Percentiles rank a stretch among this genome's conserved stretches.
phyloP scores from a whole-genome alignment of 2,888 invertebrate species.

The Poecilus cupreus region DNA sequence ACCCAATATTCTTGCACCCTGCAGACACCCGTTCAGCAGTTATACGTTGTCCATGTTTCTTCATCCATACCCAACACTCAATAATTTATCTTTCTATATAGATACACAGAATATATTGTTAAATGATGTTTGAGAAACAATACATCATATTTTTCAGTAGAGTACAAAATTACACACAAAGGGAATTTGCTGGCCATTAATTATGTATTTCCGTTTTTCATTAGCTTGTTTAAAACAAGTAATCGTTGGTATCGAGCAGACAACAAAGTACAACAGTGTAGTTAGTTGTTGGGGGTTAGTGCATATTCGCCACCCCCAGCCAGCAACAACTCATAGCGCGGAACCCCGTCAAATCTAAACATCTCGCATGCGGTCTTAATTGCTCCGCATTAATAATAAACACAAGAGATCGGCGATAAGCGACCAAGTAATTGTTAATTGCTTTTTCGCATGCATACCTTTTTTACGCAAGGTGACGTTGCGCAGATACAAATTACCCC shows the following conservation, averaged over 20 bases:
- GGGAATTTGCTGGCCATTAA: neutral
- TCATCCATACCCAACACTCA: no score
- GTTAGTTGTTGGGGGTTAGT: neutral
- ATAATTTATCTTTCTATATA: no score
- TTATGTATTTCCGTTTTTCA: neutral
- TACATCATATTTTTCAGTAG: no score
- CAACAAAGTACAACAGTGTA: neutral
- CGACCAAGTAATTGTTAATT: slow-evolving; percentile 72
- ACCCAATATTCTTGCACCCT: no score
- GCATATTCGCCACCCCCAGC: neutral
- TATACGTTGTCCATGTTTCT: no score
- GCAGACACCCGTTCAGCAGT: no score
- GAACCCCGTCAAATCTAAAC: slow-evolving; percentile 47
- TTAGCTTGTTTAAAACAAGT: neutral
- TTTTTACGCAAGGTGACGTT: slow-evolving; percentile 60
- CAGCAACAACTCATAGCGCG: neutral
- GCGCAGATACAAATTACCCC: slow-evolving; percentile 60
- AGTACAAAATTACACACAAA: neutral
- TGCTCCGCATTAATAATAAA: slow-evolving; percentile 73
- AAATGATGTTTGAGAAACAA: no score
- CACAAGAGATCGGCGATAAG: slow-evolving; percentile 73
- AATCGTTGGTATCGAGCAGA: neutral
- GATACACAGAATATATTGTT: no score
- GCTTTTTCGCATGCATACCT: slow-evolving; percentile 72
- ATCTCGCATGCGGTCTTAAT: slow-evolving; percentile 71